Base-by-base conservation (phyloP, 2,888 invertebrate genomes). In the Sphaerophoria rueppellii region DNA sequence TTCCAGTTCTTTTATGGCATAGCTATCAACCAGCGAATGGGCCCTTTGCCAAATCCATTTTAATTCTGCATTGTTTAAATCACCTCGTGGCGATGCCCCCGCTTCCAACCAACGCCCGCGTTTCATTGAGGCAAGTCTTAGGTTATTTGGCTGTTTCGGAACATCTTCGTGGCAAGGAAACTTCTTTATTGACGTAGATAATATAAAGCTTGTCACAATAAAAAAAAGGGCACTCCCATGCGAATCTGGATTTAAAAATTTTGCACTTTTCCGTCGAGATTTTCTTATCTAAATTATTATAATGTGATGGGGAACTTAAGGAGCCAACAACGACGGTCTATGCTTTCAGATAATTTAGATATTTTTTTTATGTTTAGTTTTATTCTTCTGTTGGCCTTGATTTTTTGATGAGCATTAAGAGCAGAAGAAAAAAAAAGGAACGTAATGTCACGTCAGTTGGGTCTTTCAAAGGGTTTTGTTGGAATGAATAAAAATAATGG, bases 21-120 rank as follows among this genome's bases (percentile, higher is more conserved):
- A 75, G 71, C 79, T 75, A 40, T 43, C 43, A 43, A 43, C 6
- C 43, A 24, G 34, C 50, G 55, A 60, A 43, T 78, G 74, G 82
- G 82, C 82, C 67, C 54, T 16, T 48, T 79, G 82, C 82, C 79
- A 83, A 75, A 67, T 75, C 78, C 82, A 75, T 79, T 83, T 75
- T 61, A 79, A 75, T 67, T 57, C 82, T 71, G 67, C 67, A 75
- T 83, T 79, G 79, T 79, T 78, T 82, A 82, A 78, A 71, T 74
- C 63, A 74, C 34, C 35, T 16, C 16, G 57, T 9, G 34, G 5
- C 5, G 55, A 5, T n/a, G n/a, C 34, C n/a, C 32, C 50, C 9
- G 61, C 37, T 7, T 40, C 9, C 9, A 40, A 40, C 1, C 9
- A 6, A 40, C 7, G 40, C 6, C 40, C 9, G 2, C 9, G 40